Base-by-base conservation (phyloP, 2,888 invertebrate genomes). In the Chamaedrilus cognettii region DNA sequence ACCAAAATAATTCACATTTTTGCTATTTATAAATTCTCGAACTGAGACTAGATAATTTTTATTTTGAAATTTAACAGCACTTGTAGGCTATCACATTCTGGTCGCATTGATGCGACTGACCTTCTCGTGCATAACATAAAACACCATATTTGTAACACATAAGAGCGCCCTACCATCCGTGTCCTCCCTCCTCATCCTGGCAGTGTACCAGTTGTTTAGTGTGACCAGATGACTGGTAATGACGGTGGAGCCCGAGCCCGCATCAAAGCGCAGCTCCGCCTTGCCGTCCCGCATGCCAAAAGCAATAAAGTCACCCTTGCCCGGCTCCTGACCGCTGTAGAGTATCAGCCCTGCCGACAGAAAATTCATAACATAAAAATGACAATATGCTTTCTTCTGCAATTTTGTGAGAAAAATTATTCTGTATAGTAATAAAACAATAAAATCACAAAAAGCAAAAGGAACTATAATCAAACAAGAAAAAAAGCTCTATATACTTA, bases 151-250 rank as follows among this genome's bases (percentile, higher is more conserved):
- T n/a, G n/a, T n/a, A n/a, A n/a, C n/a, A n/a, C n/a, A 42, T 42
- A 42, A 15, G 19, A 42, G 19, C 11, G 11, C 11, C 7, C 15
- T 79, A 87, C 86, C 88, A 73, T 88, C 88, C 80, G 88, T 89
- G 73, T 88, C 87, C 66, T 87, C 86, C 60, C 92, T 87, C 76
- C 87, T 89, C 2, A 96, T 86, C 66, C 90, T 89, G 31, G 94
- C 89, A 0, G 92, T 93, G 79, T 96, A 94, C 96, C 96, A 96
- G 76, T 89, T 86, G 71, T 91, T 89, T 15, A 93, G 85, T 5
- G 87, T 84, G 4, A 96, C 81, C 0, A 91, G 90, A 28, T 87
- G 85, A 76, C 90, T 89, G 11, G 86, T 87, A 19, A 96, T 88
- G 0, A 89, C 84, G 0, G 91, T 87, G 0, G 91, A 89, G 42